These are phyloP conservation scores for Limenitis camilla DNA, from an alignment of 2,888 invertebrate genomes.

Conservation along the genomic window DNA sequence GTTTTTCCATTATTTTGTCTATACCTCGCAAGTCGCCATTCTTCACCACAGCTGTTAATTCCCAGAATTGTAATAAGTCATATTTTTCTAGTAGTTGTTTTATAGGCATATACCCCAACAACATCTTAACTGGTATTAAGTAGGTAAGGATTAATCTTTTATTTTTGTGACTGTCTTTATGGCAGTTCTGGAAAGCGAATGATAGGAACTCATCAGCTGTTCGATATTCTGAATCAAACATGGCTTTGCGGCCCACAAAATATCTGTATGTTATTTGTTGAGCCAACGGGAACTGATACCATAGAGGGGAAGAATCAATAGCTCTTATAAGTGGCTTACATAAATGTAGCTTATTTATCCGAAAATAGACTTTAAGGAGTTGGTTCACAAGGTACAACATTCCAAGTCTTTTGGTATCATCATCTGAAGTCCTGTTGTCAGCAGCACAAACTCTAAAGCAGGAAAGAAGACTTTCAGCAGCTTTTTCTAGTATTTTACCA, in stretches of 20 bases:
- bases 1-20: slow-evolving; percentile 86
- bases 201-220: slow-evolving; percentile 93
- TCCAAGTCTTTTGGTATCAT: slow-evolving; percentile 95
- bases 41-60: slow-evolving; percentile 90
- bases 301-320: slow-evolving; percentile 93
- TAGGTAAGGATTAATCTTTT: slow-evolving; percentile 95
- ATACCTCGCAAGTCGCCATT: slow-evolving; percentile 90
- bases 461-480: slow-evolving; percentile 93
- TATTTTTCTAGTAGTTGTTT: slow-evolving; percentile 86
- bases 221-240: slow-evolving; percentile 98
- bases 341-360: slow-evolving; percentile 90
- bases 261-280: slow-evolving; percentile 98
- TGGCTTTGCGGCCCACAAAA: slow-evolving; percentile 97
- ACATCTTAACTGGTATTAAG: slow-evolving; percentile 97
- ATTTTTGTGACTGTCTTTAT: slow-evolving; percentile 85
- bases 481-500: slow-evolving; percentile 90
- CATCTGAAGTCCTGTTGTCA: slow-evolving; percentile 91
- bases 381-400: slow-evolving; percentile 98
- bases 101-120: slow-evolving; percentile 96
- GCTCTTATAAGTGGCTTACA: slow-evolving; percentile 97
- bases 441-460: slow-evolving; percentile 97
- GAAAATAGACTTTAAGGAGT: slow-evolving; percentile 93
- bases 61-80: slow-evolving; percentile 91
- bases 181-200: slow-evolving; percentile 95
- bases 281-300: slow-evolving; percentile 90